phyloP scores from a whole-genome alignment of 1,140 invertebrate genomes.

The Littorina saxatilis region DNA sequence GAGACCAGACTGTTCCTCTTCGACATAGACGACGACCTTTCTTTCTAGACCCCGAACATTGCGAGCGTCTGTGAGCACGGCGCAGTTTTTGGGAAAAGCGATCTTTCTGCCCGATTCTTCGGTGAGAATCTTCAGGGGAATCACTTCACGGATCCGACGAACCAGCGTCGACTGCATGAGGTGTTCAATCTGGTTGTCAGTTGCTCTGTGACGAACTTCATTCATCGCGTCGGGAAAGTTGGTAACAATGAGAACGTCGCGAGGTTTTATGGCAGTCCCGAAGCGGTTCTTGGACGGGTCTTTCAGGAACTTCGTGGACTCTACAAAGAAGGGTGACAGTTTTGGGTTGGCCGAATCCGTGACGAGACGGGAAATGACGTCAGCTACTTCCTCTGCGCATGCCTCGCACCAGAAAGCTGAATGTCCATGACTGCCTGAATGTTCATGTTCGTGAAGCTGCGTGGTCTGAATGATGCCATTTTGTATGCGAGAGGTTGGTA shows the following conservation, averaged over 20 bases:
- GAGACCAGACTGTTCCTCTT: too few species aligned
- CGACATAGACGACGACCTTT: slow-evolving; percentile 28
- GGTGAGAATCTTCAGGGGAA: not conserved
- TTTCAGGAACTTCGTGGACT: not conserved
- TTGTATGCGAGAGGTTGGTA: too few species aligned
- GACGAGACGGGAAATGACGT: not conserved
- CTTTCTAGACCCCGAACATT: slow-evolving; percentile 17
- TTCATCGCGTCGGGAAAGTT: not conserved
- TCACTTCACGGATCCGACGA: not conserved
- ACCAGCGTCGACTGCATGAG: not conserved
- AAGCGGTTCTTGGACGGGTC: slow-evolving; percentile 1
- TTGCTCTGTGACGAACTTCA: not conserved
- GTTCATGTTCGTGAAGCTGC: too few species aligned
- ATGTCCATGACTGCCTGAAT: too few species aligned
- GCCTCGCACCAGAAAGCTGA: not conserved
- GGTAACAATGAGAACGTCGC: not conserved
- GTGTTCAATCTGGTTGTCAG: not conserved
- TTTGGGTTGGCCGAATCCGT: not conserved
- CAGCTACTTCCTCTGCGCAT: not conserved
- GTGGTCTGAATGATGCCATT: too few species aligned
- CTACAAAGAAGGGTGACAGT: not conserved
- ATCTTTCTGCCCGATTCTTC: not conserved
- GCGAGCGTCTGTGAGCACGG: slow-evolving; percentile 12
- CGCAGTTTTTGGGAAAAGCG: slow-evolving; percentile 3
- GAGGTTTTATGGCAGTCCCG: not conserved